These are phyloP conservation scores for Acronicta leporina DNA, from an alignment of 2,888 invertebrate species.

Conservation along the genomic window DNA sequence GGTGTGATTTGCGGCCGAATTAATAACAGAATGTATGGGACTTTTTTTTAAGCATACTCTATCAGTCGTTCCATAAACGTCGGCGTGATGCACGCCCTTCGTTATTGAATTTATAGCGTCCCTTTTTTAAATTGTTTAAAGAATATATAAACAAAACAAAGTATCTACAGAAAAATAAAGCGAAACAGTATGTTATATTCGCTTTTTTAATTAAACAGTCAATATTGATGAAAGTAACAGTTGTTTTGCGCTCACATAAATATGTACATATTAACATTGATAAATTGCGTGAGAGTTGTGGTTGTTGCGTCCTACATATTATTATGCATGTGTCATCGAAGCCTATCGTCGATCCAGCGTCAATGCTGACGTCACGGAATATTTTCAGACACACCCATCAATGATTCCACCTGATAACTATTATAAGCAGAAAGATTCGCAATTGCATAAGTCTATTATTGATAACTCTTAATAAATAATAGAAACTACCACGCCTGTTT, in stretches of 20 bases:
- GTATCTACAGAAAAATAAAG: too few species aligned
- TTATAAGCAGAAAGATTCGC: conserved; percentile 21
- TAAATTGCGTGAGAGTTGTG: conserved; percentile 14
- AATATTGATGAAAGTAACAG: background rate
- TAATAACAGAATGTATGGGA: too few species aligned
- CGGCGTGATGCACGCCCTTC: too few species aligned
- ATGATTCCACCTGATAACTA: conserved; percentile 21
- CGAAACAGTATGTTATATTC: too few species aligned
- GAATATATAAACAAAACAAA: too few species aligned
- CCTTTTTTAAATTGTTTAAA: too few species aligned
- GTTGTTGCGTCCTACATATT: conserved; percentile 8
- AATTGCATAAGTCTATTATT: background rate
- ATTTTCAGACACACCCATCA: conserved; percentile 39
- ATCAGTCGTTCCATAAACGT: too few species aligned
- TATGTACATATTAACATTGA: conserved; percentile 2
- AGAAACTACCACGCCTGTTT: background rate
- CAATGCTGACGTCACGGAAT: conserved; percentile 37
- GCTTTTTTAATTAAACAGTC: background rate
- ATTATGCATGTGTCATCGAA: conserved; percentile 11
- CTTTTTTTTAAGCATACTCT: too few species aligned
- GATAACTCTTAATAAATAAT: background rate
- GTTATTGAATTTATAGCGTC: too few species aligned
- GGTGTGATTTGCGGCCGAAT: too few species aligned
- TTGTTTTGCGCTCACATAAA: conserved; percentile 1
- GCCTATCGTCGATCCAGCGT: conserved; percentile 12